Evolutionary conservation across 2,888 invertebrate genomes (phyloP), one percentile per base, ranked within the genome.

Genomic region (Ectemnius lituratus): DNA sequence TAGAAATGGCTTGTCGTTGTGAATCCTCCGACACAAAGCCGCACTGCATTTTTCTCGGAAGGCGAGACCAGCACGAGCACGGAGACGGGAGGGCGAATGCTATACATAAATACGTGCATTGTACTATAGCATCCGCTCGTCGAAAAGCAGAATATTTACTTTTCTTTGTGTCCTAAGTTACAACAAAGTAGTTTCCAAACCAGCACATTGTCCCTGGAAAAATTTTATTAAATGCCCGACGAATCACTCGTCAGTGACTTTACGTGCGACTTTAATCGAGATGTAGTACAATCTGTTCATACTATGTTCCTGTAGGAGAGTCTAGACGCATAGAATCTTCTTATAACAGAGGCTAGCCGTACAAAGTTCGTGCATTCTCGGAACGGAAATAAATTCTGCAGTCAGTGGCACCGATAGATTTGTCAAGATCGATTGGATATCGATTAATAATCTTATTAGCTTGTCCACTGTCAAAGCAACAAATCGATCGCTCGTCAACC

Each of bases 1-100:
- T 67, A 65, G 76, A 76, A 75, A 70, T 71, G 65, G 62, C 70
- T 70, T 62, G 70, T 65, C 67, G 71, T 61, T 67, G 75, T 71
- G 75, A 70, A 70, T 71, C 62, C 46, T 46, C 8, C 47, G 59
- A 47, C 45, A 71, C 67, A 76, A 75, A 68, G 64, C 70, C 67
- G 37, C 47, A 20, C 14, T 63, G 67, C 70, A 70, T 70, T 76
- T 76, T 67, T 75, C 67, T 70, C 56, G 4, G 58, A 2, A 46
- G 16, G 67, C 67, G 59, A 70, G 70, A 65, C 28, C 64, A 8
- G 62, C 61, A 47, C 66, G 16, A 62, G 28, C 63, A 70, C 18
- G 62, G 62, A 52, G 64, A 23, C 23, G 23, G 23, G 37, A 37
- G 37, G 37, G 37, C 37, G 37, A 6, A 37, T 37, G 11, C 37